Conservation (phyloP, 2,113 vertebrate genomes). For the Vicugna pacos region DNA sequence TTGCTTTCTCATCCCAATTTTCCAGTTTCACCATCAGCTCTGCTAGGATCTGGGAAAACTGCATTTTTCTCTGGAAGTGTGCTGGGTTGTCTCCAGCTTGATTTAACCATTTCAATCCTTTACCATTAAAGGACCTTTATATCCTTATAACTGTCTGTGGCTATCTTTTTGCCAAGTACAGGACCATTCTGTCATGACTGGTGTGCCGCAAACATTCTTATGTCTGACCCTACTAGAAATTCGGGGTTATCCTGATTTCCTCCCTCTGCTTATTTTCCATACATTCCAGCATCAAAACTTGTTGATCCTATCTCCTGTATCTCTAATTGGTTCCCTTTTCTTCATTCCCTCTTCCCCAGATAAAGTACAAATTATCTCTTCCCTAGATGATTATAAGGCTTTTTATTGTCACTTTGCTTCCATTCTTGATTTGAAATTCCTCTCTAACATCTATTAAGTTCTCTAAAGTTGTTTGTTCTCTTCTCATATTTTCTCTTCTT, state of each 20-base stretch:
- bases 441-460: background rate
- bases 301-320: background rate
- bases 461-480: background rate
- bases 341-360: background rate
- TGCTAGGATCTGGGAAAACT: too few species aligned
- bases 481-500: background rate
- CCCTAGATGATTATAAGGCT: background rate
- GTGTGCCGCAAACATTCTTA: background rate
- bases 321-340: background rate
- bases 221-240: background rate
- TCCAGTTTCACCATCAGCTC: too few species aligned
- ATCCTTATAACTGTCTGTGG: too few species aligned
- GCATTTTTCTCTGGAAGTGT: too few species aligned
- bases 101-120: too few species aligned
- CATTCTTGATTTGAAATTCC: slow-evolving; percentile 7
- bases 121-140: too few species aligned
- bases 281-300: background rate
- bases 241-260: background rate
- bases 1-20: too few species aligned
- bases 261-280: background rate
- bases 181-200: background rate
- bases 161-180: too few species aligned
- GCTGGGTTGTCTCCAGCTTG: too few species aligned
- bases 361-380: background rate
- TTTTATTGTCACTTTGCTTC: background rate